Base-by-base conservation (phyloP, 2,888 invertebrate genomes). In the Diadegma fenestrale region DNA sequence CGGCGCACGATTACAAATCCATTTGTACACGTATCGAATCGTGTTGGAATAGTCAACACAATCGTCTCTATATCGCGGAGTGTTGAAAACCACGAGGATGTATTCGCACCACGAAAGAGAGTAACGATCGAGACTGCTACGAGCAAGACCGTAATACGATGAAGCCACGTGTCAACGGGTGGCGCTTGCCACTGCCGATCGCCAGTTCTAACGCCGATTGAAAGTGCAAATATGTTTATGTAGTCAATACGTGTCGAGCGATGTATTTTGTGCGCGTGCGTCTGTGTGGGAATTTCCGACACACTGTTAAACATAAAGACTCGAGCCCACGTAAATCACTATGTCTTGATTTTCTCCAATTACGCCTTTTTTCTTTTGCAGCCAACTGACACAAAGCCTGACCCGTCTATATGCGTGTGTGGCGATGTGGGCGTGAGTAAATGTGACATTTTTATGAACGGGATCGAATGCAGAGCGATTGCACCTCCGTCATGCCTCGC, bases 191-290 rank as follows among this genome's bases (percentile, higher is more conserved):
- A 43, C 41, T 45, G 26, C 71, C 51, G 45, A 66, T 80, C 73
- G 68, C 26, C 61, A 61, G 51, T 75, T 78, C 78, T 81, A 73
- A 81, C 75, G 81, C 73, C 84, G 78, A 85, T 78, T 81, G 81
- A 81, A 85, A 81, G 78, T 81, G 69, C 73, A 73, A 73, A 61
- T 84, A 78, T 68, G 51, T 69, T 81, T 81, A 73, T 33, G 66
- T 45, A 80, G 45, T 22, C 71, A 45, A 58, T 73, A 73, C 82
- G 77, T 79, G 51, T 33, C 68, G 33, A 30, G 12, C 6, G 30
- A 63, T 43, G 33, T 33, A 51, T 26, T 77, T 19, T 54, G 8
- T 19, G 37, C 37, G 37, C 37, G 33, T 33, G 30, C 4, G 30
- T 30, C 2, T 30, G 14, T 30, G 26, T 69, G 26, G 33, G 19